phyloP scores from a whole-genome alignment of 1,140 invertebrate species.

The Araneus ventricosus region DNA sequence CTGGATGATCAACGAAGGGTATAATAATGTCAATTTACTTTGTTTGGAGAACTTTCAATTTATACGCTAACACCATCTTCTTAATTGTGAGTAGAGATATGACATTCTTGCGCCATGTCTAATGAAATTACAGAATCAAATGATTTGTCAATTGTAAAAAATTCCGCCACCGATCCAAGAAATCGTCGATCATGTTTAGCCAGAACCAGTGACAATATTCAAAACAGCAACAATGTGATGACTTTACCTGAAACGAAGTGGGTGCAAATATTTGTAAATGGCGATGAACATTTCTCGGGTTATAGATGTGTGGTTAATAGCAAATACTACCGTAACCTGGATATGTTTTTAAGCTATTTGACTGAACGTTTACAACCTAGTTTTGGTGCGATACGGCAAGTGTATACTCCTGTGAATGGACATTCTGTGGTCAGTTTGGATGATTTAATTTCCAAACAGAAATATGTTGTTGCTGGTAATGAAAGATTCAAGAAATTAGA shows the following conservation, averaged over 20 bases:
- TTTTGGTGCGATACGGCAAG: slow-evolving; percentile 67
- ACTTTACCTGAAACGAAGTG: slow-evolving; percentile 66
- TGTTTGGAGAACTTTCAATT: neutral
- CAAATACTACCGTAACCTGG: slow-evolving; percentile 53
- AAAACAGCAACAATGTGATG: neutral
- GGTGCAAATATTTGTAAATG: slow-evolving; percentile 67
- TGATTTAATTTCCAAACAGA: slow-evolving; percentile 52
- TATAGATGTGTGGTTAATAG: slow-evolving; percentile 66
- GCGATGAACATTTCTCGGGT: slow-evolving; percentile 66
- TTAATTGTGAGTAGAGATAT: neutral
- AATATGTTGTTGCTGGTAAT: slow-evolving; percentile 69
- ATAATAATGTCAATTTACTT: slow-evolving; percentile 35
- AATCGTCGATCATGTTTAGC: slow-evolving; percentile 1
- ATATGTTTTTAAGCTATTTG: slow-evolving; percentile 66
- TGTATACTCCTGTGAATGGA: slow-evolving; percentile 67
- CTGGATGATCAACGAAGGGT: slow-evolving; percentile 46
- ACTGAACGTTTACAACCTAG: slow-evolving; percentile 65
- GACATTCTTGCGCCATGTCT: neutral
- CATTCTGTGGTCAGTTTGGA: slow-evolving; percentile 39
- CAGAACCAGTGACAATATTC: neutral
- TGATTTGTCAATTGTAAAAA: neutral
- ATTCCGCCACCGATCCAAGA: neutral
- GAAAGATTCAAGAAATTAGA: slow-evolving; percentile 70
- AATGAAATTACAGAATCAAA: slow-evolving; percentile 31
- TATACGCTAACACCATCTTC: neutral